Evolutionary conservation across 2,113 vertebrate species (phyloP).

Genomic region (Sander lucioperca): DNA sequence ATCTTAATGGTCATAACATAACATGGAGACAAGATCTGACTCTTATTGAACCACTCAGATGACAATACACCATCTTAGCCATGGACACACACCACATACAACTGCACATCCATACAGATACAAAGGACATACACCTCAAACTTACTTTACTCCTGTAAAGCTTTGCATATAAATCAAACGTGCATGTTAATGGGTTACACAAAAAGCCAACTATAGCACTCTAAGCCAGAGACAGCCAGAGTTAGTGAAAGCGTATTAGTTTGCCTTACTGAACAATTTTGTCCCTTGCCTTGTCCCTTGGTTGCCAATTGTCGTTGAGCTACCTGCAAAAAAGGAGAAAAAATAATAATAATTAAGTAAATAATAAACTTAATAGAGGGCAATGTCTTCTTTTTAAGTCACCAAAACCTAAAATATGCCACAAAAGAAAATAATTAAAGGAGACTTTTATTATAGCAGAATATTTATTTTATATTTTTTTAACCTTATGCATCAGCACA

Average conservation of each 20-base stretch:
- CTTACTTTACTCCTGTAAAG: not conserved
- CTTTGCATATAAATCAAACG: not conserved
- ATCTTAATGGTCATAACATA: not conserved
- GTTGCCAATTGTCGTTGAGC: slow-evolving; percentile 84
- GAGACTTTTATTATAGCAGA: not conserved
- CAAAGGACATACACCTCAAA: not conserved
- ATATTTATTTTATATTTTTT: not conserved
- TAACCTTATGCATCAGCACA: not conserved
- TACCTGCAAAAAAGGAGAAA: slow-evolving; percentile 82
- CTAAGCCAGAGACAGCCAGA: slow-evolving; percentile 33
- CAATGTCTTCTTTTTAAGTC: not conserved
- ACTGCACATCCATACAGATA: not conserved
- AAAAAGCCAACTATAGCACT: slow-evolving; percentile 34
- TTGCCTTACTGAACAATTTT: slow-evolving; percentile 92
- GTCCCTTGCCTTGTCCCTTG: slow-evolving; percentile 92
- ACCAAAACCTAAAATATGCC: not conserved
- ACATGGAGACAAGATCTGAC: not conserved
- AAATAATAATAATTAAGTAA: no score
- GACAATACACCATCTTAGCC: no score
- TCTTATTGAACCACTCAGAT: not conserved
- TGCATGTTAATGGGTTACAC: slow-evolving; percentile 69
- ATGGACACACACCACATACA: not conserved
- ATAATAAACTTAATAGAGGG: not conserved
- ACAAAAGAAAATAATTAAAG: not conserved
- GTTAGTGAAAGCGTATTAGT: slow-evolving; percentile 79